Evolutionary conservation across 2,113 vertebrate species (phyloP), one percentile per base, ranked within the genome.

Genomic region (Pygoscelis adeliae): DNA sequence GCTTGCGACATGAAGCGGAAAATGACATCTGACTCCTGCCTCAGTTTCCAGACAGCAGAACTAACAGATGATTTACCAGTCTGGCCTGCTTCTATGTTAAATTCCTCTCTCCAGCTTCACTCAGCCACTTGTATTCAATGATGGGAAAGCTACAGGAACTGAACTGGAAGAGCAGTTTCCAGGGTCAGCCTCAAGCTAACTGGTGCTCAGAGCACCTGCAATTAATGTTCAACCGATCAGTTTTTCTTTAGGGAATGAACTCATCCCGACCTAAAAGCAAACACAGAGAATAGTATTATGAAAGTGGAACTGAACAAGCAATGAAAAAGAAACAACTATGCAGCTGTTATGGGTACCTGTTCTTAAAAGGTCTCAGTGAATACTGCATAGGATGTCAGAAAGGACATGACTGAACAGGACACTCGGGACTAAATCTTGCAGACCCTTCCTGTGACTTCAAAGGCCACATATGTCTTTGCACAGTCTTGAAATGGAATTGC

Each of bases 11-110:
- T 20, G 59, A 92, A 89, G 71, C 2, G 0, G 92, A 93, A 97
- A 97, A 93, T 59, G 71, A 94, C 94, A 94, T 73, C 58, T 87
- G 83, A 94, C 79, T 95, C 90, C 92, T 97, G 95, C 96, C 95
- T 95, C 93, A 94, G 96, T 97, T 97, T 97, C 88, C 93, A 96
- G 94, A 94, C 83, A 96, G 92, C 88, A 97, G 86, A 95, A 97
- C 58, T 88, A 97, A 92, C 50, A 83, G 90, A 92, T 90, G 86
- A 94, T 95, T 96, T 97, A 96, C 83, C 92, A 93, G 90, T 77
- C 92, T 94, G 92, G 85, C 92, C 94, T 93, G 63, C 90, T 90
- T 89, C 94, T 86, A 49, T n/a, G 59, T 55, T 83, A 62, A 90
- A 92, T 89, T 95, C 90, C 71, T 93, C 79, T 62, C 80, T 65